Base-by-base conservation (phyloP, 1,140 invertebrate genomes). In the Drosophila kikkawai region DNA sequence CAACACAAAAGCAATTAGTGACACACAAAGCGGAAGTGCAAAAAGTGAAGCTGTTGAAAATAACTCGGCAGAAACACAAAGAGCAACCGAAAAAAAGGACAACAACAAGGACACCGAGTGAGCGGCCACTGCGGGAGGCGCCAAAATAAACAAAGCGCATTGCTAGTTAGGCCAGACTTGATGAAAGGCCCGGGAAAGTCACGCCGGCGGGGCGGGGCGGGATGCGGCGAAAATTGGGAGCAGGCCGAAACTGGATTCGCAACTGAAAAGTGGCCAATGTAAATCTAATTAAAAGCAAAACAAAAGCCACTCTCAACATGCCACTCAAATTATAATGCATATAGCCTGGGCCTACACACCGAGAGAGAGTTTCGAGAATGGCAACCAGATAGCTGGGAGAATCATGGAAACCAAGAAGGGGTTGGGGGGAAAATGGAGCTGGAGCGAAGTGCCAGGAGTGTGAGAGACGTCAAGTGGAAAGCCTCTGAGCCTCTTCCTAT, bases 261-360 rank as follows among this genome's bases (percentile, higher is more conserved):
- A 87, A 70, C 84, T 88, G 84, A 88, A 87, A 87, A 87, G 84
- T 87, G 84, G 84, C 84, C 84, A 87, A 87, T 87, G 84, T 88
- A 87, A 87, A 87, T 87, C 84, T 87, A 87, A 87, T 87, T 87
- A 87, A 87, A 87, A 87, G 84, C 84, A 84, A 88, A 87, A 87
- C 84, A 87, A 87, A 87, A 87, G 84, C 84, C 65, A 88, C 84
- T 87, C 84, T 88, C 84, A 84, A 80, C 84, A 80, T 80, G 84
- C 84, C 84, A 87, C 84, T 87, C 84, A 87, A 87, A 87, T 87
- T 87, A 87, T 87, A 87, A 87, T 88, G 84, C 80, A 87, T 78
- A 80, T 60, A 82, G 57, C 75, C 57, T 56, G 68, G 50, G 60
- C 41, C 55, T 73, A 57, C 63, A 13, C 15, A 7, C 26, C 26